Conservation (phyloP, 2,797 vertebrate genomes). For the Limnodromus scolopaceus region DNA sequence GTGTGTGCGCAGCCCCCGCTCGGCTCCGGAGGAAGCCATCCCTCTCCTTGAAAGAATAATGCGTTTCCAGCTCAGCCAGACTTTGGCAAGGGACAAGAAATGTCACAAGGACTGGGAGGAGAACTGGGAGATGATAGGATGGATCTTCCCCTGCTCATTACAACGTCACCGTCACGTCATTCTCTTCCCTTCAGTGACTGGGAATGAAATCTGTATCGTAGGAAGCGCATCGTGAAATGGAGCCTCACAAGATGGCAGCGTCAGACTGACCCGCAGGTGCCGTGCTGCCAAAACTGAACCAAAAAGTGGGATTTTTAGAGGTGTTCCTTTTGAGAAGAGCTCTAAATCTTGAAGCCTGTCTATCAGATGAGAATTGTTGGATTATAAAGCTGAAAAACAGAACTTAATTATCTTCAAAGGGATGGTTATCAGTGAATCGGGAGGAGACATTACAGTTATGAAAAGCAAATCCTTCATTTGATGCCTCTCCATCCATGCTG, state of each 20-base stretch:
- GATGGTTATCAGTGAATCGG: not conserved
- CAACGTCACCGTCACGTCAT: not conserved
- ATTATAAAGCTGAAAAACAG: not conserved
- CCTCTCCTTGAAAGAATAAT: not conserved
- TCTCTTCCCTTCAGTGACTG: not conserved
- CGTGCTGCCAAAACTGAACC: not conserved
- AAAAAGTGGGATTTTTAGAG: not conserved
- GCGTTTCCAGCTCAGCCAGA: not conserved
- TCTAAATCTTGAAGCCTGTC: not conserved
- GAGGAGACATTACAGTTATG: not conserved
- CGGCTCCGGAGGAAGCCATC: fast-evolving
- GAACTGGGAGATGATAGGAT: not conserved
- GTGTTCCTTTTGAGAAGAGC: not conserved
- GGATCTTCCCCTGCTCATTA: not conserved
- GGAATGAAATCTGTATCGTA: not conserved
- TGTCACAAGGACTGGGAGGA: not conserved
- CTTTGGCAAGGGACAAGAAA: not conserved
- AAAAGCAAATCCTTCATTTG: slow-evolving; percentile 3
- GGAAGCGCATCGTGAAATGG: not conserved
- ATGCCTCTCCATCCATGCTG: not conserved
- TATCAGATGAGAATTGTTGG: not conserved
- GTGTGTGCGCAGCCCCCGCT: fast-evolving
- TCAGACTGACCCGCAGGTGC: not conserved
- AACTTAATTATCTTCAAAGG: slow-evolving; percentile 42
- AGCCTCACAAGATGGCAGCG: not conserved